Base-by-base conservation (phyloP, 2,113 vertebrate species). In the Sialia sialis region DNA sequence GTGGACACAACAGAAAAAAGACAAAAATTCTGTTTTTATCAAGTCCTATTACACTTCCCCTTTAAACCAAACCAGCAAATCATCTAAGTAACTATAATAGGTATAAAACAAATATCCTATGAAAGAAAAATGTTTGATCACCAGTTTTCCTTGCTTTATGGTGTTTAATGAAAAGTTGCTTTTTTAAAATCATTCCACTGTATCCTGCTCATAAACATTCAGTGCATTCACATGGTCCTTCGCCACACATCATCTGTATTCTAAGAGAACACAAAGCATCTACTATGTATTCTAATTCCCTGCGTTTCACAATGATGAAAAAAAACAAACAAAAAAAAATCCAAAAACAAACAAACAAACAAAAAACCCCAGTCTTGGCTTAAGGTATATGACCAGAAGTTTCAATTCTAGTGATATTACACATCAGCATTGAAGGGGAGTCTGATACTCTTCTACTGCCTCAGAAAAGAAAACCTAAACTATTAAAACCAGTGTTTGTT, bases 221-320 rank as follows among this genome's bases (percentile, higher is more conserved):
- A 56, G 20, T 39, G 43, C 5, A 0, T 58, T 87, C 20, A 15
- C 6, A 38, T 3, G 5, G 7, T 49, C 19, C 36, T 52, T 79
- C 60, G 52, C 26, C 25, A 36, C 3, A 2, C 0, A 0, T 44
- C 16, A 54, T 39, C 32, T 62, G 13, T 54, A 38, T 19, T 62
- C 34, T 18, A 36, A 25, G 38, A 77, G 25, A 62, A 58, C n/a
- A 56, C 15, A 43, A 44, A 34, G 55, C 29, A 67, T 36, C 17
- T 25, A 44, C 30, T 13, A 10, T 13, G 11, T 22, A 51, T 16
- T 78, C 39, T 46, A 70, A 87, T 67, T 32, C 20, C 9, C 43
- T 29, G 32, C 14, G 79, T 87, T 67, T 20, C 46, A 52, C 9
- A 19, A 27, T 13, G 3, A 11, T 12, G 13, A 39, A 11, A 39